Percentiles rank a stretch among this genome's conserved stretches.
These are phyloP conservation scores for Radopholus similis DNA, from an alignment of 1,140 invertebrate genomes.

Conservation along the genomic window DNA sequence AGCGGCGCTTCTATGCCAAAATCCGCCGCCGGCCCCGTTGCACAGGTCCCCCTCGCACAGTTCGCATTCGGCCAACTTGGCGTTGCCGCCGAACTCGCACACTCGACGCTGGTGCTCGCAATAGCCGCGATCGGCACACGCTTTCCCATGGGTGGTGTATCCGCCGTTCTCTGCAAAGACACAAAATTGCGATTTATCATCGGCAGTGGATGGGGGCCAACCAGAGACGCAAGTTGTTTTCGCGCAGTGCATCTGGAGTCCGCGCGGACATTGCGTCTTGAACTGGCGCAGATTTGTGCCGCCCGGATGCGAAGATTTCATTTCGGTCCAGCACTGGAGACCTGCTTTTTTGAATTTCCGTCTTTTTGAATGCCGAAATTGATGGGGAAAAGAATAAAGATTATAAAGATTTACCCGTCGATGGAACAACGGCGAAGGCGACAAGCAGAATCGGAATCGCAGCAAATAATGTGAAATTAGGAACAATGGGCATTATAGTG, in stretches of 20 bases:
- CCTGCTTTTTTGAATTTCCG: conserved; percentile 1
- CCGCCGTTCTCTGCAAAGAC: not conserved
- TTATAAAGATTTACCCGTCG: not conserved
- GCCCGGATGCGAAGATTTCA: not conserved
- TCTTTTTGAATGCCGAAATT: no score
- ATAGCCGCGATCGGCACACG: not conserved
- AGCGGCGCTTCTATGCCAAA: not conserved
- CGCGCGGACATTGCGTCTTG: not conserved
- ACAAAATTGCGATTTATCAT: not conserved
- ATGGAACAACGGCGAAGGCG: not conserved
- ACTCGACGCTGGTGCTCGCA: not conserved
- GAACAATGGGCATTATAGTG: not conserved
- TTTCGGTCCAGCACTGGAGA: not conserved
- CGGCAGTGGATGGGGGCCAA: not conserved
- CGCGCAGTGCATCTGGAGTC: not conserved
- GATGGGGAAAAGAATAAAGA: no score
- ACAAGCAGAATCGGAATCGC: not conserved
- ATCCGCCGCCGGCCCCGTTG: not conserved
- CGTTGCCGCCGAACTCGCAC: not conserved
- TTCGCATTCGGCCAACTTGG: not conserved
- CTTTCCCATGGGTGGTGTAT: not conserved
- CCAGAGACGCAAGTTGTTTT: not conserved
- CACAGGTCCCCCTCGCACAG: not conserved
- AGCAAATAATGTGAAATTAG: not conserved
- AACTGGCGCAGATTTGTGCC: not conserved